Conservation (phyloP, 2,113 vertebrate genomes). For the Aythya baeri region DNA sequence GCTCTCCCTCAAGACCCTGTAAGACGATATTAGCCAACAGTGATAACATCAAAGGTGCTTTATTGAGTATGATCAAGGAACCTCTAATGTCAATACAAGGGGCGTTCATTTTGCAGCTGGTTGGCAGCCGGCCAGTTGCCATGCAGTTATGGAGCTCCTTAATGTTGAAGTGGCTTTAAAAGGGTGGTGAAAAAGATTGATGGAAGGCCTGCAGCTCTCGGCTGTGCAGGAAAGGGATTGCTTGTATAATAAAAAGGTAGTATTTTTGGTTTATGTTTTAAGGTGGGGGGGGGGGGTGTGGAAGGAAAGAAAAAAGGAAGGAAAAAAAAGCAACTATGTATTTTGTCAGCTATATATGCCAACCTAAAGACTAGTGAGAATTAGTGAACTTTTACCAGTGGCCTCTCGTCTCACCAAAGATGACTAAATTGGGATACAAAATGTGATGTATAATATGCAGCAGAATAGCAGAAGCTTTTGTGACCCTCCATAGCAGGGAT, state of each 20-base stretch:
- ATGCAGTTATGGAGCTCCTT: slow-evolving; percentile 4
- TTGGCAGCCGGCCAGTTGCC: slow-evolving; percentile 46
- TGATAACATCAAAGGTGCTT: slow-evolving; percentile 56
- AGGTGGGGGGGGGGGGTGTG: not conserved
- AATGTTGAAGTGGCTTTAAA: slow-evolving; percentile 30
- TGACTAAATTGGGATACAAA: not conserved
- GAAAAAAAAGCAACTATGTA: not conserved
- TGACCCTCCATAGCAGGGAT: not conserved
- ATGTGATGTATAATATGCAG: not conserved
- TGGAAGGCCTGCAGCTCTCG: not conserved
- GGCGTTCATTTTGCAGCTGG: slow-evolving; percentile 25
- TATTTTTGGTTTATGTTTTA: not conserved
- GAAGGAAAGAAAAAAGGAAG: not conserved
- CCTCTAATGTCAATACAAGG: slow-evolving; percentile 38
- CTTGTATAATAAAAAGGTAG: not conserved
- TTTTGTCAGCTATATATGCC: slow-evolving; percentile 28
- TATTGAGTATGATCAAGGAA: slow-evolving; percentile 56
- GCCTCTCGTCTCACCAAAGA: not conserved
- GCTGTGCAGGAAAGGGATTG: not conserved
- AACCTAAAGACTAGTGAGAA: not conserved
- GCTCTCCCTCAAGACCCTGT: slow-evolving; percentile 10
- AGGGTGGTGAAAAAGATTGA: slow-evolving; percentile 28
- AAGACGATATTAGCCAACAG: slow-evolving; percentile 14
- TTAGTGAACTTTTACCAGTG: not conserved
- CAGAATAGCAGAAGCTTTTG: not conserved